Percentiles rank a stretch among this genome's conserved stretches.
phyloP scores from a whole-genome alignment of 1,140 invertebrate species.

The Elymnias hypermnestra region DNA sequence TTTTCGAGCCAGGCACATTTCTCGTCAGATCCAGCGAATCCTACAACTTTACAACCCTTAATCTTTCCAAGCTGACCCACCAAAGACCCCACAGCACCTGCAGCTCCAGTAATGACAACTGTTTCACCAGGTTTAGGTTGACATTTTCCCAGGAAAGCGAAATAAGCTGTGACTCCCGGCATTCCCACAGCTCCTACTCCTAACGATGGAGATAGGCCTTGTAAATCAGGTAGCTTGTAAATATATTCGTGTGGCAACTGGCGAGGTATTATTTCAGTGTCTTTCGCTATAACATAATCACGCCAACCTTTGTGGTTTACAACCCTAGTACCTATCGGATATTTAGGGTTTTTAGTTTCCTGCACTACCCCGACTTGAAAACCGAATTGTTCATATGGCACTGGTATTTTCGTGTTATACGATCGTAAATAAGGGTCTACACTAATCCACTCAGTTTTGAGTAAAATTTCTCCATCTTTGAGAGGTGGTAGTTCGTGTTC shows the following conservation, averaged over 20 bases:
- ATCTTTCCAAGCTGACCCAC: slow-evolving; percentile 87
- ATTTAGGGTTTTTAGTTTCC: slow-evolving; percentile 54
- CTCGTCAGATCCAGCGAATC: slow-evolving; percentile 82
- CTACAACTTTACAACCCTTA: slow-evolving; percentile 82
- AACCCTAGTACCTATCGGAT: slow-evolving; percentile 75
- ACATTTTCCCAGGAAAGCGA: slow-evolving; percentile 83
- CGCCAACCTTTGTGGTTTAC: slow-evolving; percentile 79
- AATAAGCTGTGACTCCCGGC: slow-evolving; percentile 81
- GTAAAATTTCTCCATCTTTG: slow-evolving; percentile 59
- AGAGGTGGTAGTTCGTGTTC: slow-evolving; percentile 61
- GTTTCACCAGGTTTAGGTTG: slow-evolving; percentile 82
- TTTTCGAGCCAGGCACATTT: slow-evolving; percentile 83
- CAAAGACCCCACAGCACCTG: slow-evolving; percentile 82
- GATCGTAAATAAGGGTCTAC: slow-evolving; percentile 75
- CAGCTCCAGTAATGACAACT: slow-evolving; percentile 81
- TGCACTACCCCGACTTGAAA: slow-evolving; percentile 55
- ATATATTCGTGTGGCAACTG: slow-evolving; percentile 10
- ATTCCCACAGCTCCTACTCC: slow-evolving; percentile 51
- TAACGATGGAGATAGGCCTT: slow-evolving; percentile 38
- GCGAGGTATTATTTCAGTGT: not conserved
- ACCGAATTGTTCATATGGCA: slow-evolving; percentile 61
- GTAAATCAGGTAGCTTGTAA: slow-evolving; percentile 49
- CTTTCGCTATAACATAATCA: slow-evolving; percentile 59
- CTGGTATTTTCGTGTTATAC: slow-evolving; percentile 21
- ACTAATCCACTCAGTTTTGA: slow-evolving; percentile 71